Base-by-base conservation (phyloP, 2,888 invertebrate species). In the Idaea straminata region DNA sequence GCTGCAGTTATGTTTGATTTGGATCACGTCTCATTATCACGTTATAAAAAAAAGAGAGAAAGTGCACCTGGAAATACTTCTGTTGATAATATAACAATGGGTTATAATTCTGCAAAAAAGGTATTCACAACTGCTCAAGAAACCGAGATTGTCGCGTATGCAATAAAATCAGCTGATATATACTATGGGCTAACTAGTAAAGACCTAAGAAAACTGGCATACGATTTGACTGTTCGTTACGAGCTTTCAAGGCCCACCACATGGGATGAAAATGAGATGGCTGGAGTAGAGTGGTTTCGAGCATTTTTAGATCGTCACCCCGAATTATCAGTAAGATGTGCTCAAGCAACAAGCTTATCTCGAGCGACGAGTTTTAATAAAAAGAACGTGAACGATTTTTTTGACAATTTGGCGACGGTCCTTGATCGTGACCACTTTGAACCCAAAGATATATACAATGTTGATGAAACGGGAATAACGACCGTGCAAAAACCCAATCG, bases 321-420 rank as follows among this genome's bases (percentile, higher is more conserved):
- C 25, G 67, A 66, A 67, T 67, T 75, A 16, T 72, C 75, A 15
- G 59, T 77, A 7, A 68, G 76, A 5, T 68, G 35, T 57, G 72
- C 75, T 6, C 74, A 75, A 59, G 77, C 76, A 36, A 78, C 74
- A n/a, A 76, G 74, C 47, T 66, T 75, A 6, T 72, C 72, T 15
- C 63, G 72, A 61, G 74, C 72, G 10, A 74, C 72, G 15, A 74
- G 69, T 62, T 76, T 75, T 64, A 76, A 76, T 63, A 66, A 59
- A 60, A 71, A n/a, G 4, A 76, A 77, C 59, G 75, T 76, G 5
- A 64, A 71, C 59, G 60, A 59, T 16, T 76, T 77, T 59, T 77
- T 66, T 63, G 71, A 75, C 59, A 75, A 77, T 68, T 63, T 75
- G 57, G 25, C 25, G 25, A 25, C 25, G 25, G 25, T 25, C 25